Percentiles rank a stretch among this genome's conserved stretches.
These are phyloP conservation scores for Channa striata DNA, from an alignment of 2,797 vertebrate species.

Conservation along the genomic window DNA sequence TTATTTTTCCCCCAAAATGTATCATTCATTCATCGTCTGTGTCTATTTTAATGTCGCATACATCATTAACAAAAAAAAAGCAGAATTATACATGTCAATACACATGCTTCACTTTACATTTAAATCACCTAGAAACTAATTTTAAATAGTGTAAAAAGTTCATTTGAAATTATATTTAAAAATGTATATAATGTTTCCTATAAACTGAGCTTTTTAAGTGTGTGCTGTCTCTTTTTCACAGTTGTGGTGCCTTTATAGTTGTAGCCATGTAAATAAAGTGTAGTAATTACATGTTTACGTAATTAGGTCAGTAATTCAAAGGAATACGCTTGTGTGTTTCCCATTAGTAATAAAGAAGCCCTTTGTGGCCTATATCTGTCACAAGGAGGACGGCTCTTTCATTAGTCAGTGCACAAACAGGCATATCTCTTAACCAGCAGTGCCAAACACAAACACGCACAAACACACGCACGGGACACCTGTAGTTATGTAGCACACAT, in stretches of 20 bases:
- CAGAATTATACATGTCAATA: no score
- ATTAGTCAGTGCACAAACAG: constrained; percentile 70
- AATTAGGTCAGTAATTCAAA: constrained; percentile 76
- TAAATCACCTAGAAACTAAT: background rate
- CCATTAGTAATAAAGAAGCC: constrained; percentile 68
- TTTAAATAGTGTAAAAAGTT: no score
- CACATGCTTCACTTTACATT: background rate
- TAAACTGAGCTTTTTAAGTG: constrained; percentile 41
- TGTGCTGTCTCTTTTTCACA: background rate
- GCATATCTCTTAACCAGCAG: constrained; percentile 36
- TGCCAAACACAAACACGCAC: constrained; percentile 41
- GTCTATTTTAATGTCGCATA: no score
- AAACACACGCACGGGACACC: constrained; percentile 39
- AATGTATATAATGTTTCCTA: constrained; percentile 31
- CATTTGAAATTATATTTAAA: no score
- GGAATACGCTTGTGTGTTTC: constrained; percentile 60
- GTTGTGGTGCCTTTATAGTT: constrained; percentile 50
- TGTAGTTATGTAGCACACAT: constrained; percentile 54
- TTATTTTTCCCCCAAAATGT: no score
- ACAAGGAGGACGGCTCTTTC: constrained; percentile 57
- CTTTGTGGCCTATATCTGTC: constrained; percentile 80
- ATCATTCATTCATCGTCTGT: no score
- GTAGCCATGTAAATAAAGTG: constrained; percentile 50
- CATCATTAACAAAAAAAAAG: no score
- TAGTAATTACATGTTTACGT: constrained; percentile 70